Evolutionary conservation across 2,888 invertebrate species (phyloP).

Genomic region (Cephus pulcher): DNA sequence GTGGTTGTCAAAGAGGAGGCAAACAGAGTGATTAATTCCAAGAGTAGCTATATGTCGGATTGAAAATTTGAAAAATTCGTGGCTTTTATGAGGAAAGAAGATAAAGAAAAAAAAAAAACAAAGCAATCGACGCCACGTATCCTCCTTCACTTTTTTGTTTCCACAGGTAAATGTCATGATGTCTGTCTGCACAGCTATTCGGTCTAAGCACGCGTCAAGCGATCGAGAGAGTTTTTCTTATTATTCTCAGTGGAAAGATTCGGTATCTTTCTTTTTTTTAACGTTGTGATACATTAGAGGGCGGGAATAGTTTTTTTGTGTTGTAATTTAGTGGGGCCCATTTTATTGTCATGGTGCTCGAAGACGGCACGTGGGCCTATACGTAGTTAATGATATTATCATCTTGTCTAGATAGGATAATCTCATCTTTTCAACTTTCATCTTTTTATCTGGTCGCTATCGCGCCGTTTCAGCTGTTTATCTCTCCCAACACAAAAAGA

Average conservation of each 20-base stretch:
- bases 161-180: neutral
- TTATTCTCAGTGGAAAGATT: neutral
- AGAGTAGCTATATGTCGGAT: neutral
- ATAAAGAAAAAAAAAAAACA: neutral
- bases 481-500: conserved; percentile 61
- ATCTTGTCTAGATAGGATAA: conserved; percentile 44
- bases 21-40: neutral
- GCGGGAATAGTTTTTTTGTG: neutral
- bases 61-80: neutral
- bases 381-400: conserved; percentile 35
- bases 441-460: conserved; percentile 33
- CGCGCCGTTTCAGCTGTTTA: conserved; percentile 55
- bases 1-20: neutral
- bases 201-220: neutral
- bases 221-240: neutral
- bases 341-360: neutral
- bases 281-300: neutral
- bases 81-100: neutral
- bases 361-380: conserved; percentile 3
- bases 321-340: neutral
- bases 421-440: conserved; percentile 50
- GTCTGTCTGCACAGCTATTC: neutral
- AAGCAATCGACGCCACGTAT: neutral
- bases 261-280: neutral
- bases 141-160: neutral